phyloP scores from a whole-genome alignment of 1,140 invertebrate species.

The Scaptomyza pallida region DNA sequence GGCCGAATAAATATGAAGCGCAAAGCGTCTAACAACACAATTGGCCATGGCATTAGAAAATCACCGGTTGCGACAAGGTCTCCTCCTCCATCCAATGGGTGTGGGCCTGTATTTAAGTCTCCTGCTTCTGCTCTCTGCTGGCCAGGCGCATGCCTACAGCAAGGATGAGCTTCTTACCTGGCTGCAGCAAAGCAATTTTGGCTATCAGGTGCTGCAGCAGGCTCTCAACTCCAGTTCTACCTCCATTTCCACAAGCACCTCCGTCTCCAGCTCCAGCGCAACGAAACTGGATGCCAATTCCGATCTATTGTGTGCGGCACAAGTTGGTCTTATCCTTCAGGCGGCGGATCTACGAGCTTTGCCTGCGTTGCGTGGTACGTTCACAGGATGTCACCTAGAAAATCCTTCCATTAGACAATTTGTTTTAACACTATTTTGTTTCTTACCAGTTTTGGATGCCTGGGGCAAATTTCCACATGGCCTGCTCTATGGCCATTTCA shows the following conservation, averaged over 20 bases:
- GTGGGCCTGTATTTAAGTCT: background rate
- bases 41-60: constrained; percentile 46
- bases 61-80: constrained; percentile 5
- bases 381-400: background rate
- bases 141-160: constrained; percentile 22
- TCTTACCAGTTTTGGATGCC: constrained; percentile 63
- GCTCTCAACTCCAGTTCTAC: constrained; percentile 19
- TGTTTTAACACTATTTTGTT: too few species aligned
- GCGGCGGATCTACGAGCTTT: constrained; percentile 35
- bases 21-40: constrained; percentile 26
- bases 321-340: constrained; percentile 38
- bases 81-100: too few species aligned
- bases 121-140: background rate
- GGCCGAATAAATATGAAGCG: constrained; percentile 49
- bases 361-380: constrained; percentile 54
- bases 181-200: constrained; percentile 66
- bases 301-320: constrained; percentile 29
- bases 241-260: background rate
- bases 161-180: constrained; percentile 50
- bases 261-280: too few species aligned
- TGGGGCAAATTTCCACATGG: constrained; percentile 79
- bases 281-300: background rate
- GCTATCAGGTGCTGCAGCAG: constrained; percentile 61
- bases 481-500: constrained; percentile 73
- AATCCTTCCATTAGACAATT: too few species aligned